Percentiles rank a stretch among this genome's conserved stretches.
Conservation (phyloP, 2,113 vertebrate genomes). For the Menura novaehollandiae region DNA sequence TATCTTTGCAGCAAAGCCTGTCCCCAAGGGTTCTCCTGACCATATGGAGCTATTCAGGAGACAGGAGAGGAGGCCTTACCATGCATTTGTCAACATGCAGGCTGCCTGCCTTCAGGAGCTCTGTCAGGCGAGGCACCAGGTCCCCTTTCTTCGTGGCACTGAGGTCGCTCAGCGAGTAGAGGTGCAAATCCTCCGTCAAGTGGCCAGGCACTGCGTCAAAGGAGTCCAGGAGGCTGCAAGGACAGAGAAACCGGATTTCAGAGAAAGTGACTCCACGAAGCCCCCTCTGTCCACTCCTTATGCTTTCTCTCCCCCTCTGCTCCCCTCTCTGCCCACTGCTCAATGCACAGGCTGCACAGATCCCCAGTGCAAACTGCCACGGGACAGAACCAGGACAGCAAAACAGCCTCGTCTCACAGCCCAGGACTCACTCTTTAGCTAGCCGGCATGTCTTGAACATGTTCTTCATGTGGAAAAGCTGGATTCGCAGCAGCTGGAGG, state of each 20-base stretch:
- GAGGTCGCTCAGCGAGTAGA: conserved; percentile 90
- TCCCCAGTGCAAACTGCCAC: not conserved
- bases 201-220: conserved; percentile 90
- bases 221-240: conserved; percentile 82
- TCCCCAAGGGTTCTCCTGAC: not conserved
- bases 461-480: conserved; percentile 96
- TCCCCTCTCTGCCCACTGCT: not conserved
- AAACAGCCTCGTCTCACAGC: not conserved
- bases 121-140: conserved; percentile 79
- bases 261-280: not conserved
- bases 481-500: conserved; percentile 85
- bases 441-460: conserved; percentile 94
- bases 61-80: conserved; percentile 73
- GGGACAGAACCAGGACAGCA: not conserved
- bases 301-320: not conserved
- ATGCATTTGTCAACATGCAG: conserved; percentile 85
- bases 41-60: not conserved
- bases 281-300: not conserved
- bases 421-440: conserved; percentile 84
- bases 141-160: conserved; percentile 84
- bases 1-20: not conserved
- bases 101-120: conserved; percentile 84
- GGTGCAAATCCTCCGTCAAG: conserved; percentile 92
- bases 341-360: not conserved
- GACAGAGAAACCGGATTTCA: not conserved